A percentile compares a stretch with the other conserved stretches of the same genome.
phyloP scores from a whole-genome alignment of 2,888 invertebrate genomes.

The Archaeoteleia sp. region DNA sequence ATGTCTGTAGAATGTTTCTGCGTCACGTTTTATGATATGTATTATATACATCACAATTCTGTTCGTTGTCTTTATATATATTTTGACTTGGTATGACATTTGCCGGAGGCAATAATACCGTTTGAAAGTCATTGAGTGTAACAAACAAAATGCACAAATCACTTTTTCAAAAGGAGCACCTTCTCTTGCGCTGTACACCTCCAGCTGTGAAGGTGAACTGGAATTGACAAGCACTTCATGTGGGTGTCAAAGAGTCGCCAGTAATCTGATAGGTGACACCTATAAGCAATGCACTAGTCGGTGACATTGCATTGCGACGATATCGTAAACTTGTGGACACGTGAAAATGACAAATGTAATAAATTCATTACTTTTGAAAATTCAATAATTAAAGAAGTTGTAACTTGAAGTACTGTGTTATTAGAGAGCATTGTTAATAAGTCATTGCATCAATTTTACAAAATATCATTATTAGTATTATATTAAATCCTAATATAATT shows the following conservation, averaged over 20 bases:
- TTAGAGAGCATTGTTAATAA: too few species aligned
- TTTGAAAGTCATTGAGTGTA: slow-evolving; percentile 22
- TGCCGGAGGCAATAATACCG: slow-evolving; percentile 13
- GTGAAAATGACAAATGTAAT: slow-evolving; percentile 16
- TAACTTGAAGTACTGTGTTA: too few species aligned
- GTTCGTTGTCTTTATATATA: too few species aligned
- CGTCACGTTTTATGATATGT: too few species aligned
- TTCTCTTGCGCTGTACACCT: slow-evolving; percentile 59
- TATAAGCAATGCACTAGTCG: slow-evolving; percentile 26
- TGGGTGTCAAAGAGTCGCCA: slow-evolving; percentile 63
- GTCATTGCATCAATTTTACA: too few species aligned
- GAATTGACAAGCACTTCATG: slow-evolving; percentile 59
- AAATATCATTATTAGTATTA: too few species aligned
- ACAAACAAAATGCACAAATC: slow-evolving; percentile 49
- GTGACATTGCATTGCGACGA: slow-evolving; percentile 18
- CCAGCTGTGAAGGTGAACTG: slow-evolving; percentile 69
- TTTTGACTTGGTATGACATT: slow-evolving; percentile 10
- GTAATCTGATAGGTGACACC: slow-evolving; percentile 58
- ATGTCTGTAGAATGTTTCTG: too few species aligned
- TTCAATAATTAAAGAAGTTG: too few species aligned
- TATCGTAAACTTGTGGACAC: slow-evolving; percentile 6
- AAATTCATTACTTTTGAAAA: slow-evolving; percentile 5
- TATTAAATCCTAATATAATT: too few species aligned
- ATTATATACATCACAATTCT: too few species aligned
- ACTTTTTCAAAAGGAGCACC: slow-evolving; percentile 60